These are phyloP conservation scores for Aproaerema taeniolella DNA, from an alignment of 2,888 invertebrate species.

Conservation along the genomic window DNA sequence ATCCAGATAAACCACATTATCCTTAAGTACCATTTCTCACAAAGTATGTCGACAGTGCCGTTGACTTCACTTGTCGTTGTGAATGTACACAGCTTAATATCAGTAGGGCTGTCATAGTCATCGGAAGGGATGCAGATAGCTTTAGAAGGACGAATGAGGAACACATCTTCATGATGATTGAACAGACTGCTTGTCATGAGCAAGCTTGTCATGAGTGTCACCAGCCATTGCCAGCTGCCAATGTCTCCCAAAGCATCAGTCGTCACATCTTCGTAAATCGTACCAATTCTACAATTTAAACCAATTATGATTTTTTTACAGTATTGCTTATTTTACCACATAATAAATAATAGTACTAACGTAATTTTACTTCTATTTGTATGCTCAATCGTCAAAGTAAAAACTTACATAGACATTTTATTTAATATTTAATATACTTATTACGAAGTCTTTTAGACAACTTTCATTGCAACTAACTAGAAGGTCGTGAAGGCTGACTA, in stretches of 20 bases:
- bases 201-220: conserved; percentile 45
- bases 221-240: conserved; percentile 63
- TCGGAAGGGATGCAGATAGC: conserved; percentile 38
- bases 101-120: conserved; percentile 28
- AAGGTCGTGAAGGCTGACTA: no score
- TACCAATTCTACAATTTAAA: conserved; percentile 54
- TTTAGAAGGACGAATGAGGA: conserved; percentile 43
- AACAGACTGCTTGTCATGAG: conserved; percentile 46
- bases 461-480: no score
- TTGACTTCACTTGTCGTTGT: neutral
- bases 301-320: no score
- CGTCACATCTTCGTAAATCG: conserved; percentile 63
- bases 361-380: neutral
- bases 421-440: neutral
- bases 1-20: conserved; percentile 55
- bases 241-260: conserved; percentile 59
- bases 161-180: conserved; percentile 54
- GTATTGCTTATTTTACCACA: no score
- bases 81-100: conserved; percentile 25
- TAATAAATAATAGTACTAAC: neutral
- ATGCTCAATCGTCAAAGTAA: neutral
- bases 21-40: conserved; percentile 49
- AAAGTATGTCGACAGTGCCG: conserved; percentile 22
- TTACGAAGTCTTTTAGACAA: no score
- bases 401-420: conserved; percentile 10